Conservation (phyloP, 2,797 vertebrate species). For the Natrix natrix region DNA sequence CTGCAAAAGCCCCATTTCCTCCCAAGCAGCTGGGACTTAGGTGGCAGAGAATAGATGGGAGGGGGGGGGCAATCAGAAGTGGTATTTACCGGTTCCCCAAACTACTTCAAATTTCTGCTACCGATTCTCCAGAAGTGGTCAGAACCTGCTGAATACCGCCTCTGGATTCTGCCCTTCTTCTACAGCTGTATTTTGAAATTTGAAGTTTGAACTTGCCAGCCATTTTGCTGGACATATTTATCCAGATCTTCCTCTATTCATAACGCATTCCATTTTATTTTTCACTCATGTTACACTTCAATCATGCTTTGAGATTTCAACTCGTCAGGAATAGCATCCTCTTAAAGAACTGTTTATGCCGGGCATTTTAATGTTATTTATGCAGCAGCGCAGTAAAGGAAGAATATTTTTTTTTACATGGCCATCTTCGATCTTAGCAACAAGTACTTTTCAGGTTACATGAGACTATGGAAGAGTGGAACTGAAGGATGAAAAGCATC, state of each 20-base stretch:
- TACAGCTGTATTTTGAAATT: slow-evolving; percentile 78
- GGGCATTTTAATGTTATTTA: not conserved
- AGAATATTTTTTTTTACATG: not conserved
- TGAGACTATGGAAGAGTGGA: not conserved
- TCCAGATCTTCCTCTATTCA: not conserved
- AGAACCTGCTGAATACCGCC: too few relatives aligned
- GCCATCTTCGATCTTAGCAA: not conserved
- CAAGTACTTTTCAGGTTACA: not conserved
- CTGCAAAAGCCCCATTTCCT: too few relatives aligned
- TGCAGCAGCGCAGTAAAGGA: not conserved
- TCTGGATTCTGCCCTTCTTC: slow-evolving; percentile 70
- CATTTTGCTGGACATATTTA: not conserved
- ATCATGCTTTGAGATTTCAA: not conserved
- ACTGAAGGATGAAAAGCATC: not conserved
- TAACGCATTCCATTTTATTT: not conserved
- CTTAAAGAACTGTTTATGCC: not conserved
- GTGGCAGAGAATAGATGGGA: too few relatives aligned
- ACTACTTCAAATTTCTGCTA: too few relatives aligned
- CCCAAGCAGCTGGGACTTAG: too few relatives aligned
- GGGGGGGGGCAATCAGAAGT: too few relatives aligned
- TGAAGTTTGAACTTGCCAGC: slow-evolving; percentile 57
- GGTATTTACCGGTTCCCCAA: too few relatives aligned
- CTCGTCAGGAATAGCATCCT: not conserved
- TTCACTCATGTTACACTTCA: not conserved
- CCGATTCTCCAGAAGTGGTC: too few relatives aligned